These are phyloP conservation scores for Aphrocallistes beatrix DNA, from an alignment of 37 sponge, comb jelly and placozoan genomes.

Conservation along the genomic window DNA sequence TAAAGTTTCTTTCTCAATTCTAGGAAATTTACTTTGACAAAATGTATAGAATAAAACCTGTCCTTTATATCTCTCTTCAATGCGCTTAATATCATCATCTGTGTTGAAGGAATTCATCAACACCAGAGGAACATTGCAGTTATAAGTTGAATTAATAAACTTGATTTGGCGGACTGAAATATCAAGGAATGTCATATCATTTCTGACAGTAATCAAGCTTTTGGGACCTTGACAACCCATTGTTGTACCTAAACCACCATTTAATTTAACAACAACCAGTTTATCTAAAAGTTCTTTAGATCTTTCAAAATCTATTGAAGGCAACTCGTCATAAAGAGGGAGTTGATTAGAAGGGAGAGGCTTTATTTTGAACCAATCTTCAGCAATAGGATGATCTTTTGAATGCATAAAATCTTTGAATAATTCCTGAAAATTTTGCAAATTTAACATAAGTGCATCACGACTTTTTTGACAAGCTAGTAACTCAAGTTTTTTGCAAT, in stretches of 20 bases:
- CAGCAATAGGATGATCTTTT: neutral
- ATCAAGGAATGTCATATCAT: slow-evolving; percentile 82
- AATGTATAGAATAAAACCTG: slow-evolving; percentile 73
- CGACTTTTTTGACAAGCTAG: neutral
- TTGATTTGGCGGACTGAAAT: slow-evolving; percentile 82
- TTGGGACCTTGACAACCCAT: slow-evolving; percentile 94
- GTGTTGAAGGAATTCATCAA: slow-evolving; percentile 99
- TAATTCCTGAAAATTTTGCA: neutral
- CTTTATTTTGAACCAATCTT: neutral
- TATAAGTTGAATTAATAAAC: slow-evolving; percentile 65
- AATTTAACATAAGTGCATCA: neutral
- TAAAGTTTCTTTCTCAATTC: slow-evolving; percentile 75
- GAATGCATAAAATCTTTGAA: neutral
- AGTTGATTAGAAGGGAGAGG: neutral
- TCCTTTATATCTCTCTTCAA: slow-evolving; percentile 65
- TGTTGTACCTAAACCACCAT: slow-evolving; percentile 89
- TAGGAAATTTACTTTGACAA: slow-evolving; percentile 84
- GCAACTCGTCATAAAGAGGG: neutral
- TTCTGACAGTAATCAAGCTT: slow-evolving; percentile 80
- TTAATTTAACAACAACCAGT: slow-evolving; percentile 89
- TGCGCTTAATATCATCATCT: slow-evolving; percentile 64
- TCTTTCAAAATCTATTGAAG: neutral
- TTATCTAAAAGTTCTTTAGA: slow-evolving; percentile 57
- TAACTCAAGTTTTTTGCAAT: neutral
- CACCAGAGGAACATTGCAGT: slow-evolving; percentile 71